Percentiles rank a stretch among this genome's conserved stretches.
These are phyloP conservation scores for Aphelocoma coerulescens DNA, from an alignment of 2,113 vertebrate genomes.

Conservation along the genomic window DNA sequence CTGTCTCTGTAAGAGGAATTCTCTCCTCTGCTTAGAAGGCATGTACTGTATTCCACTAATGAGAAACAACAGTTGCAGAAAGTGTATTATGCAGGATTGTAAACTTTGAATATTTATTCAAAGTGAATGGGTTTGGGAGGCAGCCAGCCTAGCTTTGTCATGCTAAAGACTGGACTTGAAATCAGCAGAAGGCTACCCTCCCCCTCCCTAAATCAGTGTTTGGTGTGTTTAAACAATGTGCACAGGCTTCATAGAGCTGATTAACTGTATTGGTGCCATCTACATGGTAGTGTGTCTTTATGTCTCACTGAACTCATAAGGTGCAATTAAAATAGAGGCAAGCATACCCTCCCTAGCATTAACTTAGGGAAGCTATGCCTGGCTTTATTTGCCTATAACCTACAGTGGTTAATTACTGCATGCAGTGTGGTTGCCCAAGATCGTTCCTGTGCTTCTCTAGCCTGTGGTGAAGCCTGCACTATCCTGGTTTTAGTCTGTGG, in stretches of 20 bases:
- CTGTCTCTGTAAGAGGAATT: conserved; percentile 40
- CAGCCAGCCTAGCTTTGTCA: conserved; percentile 37
- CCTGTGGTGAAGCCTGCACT: neutral
- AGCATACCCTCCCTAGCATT: neutral
- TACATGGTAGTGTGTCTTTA: neutral
- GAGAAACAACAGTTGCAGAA: conserved; percentile 46
- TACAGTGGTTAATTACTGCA: neutral
- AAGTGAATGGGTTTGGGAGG: conserved; percentile 1
- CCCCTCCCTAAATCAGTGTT: neutral
- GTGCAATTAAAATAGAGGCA: neutral
- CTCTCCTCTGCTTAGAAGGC: conserved; percentile 48
- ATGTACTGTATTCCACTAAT: conserved; percentile 20
- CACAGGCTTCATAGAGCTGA: neutral
- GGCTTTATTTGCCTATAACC: neutral
- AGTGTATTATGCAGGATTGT: conserved; percentile 31
- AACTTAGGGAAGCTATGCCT: neutral
- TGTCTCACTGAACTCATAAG: neutral
- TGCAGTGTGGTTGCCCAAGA: neutral
- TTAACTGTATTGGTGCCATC: conserved; percentile 20
- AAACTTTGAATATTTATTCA: conserved; percentile 41
- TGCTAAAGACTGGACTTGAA: conserved; percentile 32
- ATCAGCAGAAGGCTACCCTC: conserved; percentile 25
- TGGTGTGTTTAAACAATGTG: conserved; percentile 4
- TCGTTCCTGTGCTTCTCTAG: neutral
- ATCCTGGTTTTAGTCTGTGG: neutral